Percentiles rank a stretch among this genome's conserved stretches.
These are phyloP conservation scores for Cactoblastis cactorum DNA, from an alignment of 2,888 invertebrate genomes.

Conservation along the genomic window DNA sequence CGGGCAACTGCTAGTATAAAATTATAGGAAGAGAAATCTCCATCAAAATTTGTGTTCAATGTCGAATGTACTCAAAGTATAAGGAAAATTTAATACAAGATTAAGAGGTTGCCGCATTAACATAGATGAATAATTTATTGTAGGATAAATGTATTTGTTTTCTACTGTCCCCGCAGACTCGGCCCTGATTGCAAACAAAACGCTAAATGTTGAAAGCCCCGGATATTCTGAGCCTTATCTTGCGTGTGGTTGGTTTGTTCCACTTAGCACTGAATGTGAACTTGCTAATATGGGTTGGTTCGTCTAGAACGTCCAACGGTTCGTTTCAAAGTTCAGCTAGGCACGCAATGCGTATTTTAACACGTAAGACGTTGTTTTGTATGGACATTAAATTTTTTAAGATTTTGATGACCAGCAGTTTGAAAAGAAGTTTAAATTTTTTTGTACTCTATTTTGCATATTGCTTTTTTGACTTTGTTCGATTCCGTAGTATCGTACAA, in stretches of 20 bases:
- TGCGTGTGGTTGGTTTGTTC: neutral
- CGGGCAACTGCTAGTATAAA: too few species aligned
- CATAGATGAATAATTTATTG: constrained; percentile 53
- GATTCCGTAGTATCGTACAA: too few species aligned
- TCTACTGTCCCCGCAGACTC: constrained; percentile 17
- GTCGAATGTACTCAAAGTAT: constrained; percentile 16
- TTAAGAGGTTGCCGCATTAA: constrained; percentile 32
- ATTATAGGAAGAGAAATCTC: neutral
- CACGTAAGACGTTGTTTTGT: too few species aligned
- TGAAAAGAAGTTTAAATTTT: too few species aligned
- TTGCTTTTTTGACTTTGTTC: too few species aligned
- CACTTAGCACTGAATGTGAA: neutral
- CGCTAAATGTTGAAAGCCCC: constrained; percentile 13
- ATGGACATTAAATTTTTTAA: too few species aligned
- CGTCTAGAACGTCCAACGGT: too few species aligned
- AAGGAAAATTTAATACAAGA: constrained; percentile 31
- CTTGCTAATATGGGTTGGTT: neutral
- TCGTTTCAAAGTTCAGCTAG: too few species aligned
- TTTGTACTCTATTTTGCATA: too few species aligned
- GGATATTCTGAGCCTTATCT: constrained; percentile 16
- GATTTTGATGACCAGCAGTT: too few species aligned
- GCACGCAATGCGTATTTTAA: too few species aligned
- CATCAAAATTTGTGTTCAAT: neutral
- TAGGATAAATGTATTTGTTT: constrained; percentile 35
- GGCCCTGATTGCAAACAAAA: constrained; percentile 15